Evolutionary conservation across 2,797 vertebrate species (phyloP).

Genomic region (Siniperca scherzeri): DNA sequence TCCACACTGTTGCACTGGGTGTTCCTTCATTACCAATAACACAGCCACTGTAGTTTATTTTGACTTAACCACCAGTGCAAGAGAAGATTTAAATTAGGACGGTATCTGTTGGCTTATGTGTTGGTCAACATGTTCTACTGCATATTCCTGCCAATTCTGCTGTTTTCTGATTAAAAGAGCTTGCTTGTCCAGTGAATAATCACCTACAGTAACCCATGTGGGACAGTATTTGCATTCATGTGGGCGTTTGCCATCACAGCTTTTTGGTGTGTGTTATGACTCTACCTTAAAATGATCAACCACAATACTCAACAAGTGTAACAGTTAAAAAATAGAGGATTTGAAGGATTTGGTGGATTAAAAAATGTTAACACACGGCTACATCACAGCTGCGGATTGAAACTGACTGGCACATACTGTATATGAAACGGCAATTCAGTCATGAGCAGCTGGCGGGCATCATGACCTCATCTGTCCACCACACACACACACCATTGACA

Average conservation of each 20-base stretch:
- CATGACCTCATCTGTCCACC: conserved; percentile 1
- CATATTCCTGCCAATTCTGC: not conserved
- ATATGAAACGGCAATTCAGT: not conserved
- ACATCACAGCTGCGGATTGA: not conserved
- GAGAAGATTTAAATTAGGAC: no score
- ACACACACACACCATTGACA: conserved; percentile 21
- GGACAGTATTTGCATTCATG: not conserved
- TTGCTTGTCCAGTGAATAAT: not conserved
- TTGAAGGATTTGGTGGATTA: not conserved
- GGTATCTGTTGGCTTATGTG: not conserved
- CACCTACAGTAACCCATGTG: not conserved
- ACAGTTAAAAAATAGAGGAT: not conserved
- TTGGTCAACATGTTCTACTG: not conserved
- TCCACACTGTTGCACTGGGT: no score
- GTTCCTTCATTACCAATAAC: no score
- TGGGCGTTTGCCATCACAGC: conserved; percentile 7
- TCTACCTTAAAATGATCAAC: not conserved
- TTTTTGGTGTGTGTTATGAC: not conserved
- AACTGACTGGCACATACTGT: not conserved
- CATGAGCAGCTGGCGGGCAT: not conserved
- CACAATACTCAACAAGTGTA: not conserved
- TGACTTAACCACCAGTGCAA: no score
- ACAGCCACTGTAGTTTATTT: no score
- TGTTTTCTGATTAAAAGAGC: not conserved
- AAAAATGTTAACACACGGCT: not conserved